Base-by-base conservation (phyloP, 2,113 vertebrate species). In the Callipepla californica region DNA sequence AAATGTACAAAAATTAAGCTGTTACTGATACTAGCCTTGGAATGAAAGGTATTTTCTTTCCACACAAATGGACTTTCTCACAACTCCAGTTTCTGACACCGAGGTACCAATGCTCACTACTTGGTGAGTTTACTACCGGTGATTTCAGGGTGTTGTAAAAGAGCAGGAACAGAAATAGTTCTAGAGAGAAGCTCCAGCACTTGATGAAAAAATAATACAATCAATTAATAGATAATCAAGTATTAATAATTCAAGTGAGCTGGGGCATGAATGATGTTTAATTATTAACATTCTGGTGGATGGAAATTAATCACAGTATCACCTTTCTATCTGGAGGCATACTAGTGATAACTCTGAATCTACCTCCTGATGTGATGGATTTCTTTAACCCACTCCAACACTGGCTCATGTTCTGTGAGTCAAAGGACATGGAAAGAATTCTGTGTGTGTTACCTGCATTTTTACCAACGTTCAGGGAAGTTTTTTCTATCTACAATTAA, bases 181-280 rank as follows among this genome's bases (percentile, higher is more conserved):
- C 80, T 42, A 21, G 48, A 28, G 42, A 83, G 59, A 66, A 74
- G 40, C 59, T 82, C 34, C 75, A 77, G 59, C 79, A 50, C 57
- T 83, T 85, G 79, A 93, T 94, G 75, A 90, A 94, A 96, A 95
- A 88, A 94, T 80, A 70, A 92, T 93, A 74, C 55, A 63, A 92
- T 73, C 81, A 83, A 90, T 95, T 85, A 95, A 94, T 85, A 91
- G 72, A 45, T 85, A 88, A 91, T 93, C 79, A 83, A 80, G 72
- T 80, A 76, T 91, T 95, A 89, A 92, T 94, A 93, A 95, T 91
- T 92, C 8, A 95, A 42, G 45, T 40, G 18, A 70, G 47, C 75
- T 44, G 5, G 25, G 34, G 7, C 7, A 62, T 28, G 66, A 65
- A 32, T 5, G 22, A 11, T 69, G 45, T 94, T 94, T 87, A 91